Base-by-base conservation (phyloP, 2,888 invertebrate genomes). In the Clivina fossor region DNA sequence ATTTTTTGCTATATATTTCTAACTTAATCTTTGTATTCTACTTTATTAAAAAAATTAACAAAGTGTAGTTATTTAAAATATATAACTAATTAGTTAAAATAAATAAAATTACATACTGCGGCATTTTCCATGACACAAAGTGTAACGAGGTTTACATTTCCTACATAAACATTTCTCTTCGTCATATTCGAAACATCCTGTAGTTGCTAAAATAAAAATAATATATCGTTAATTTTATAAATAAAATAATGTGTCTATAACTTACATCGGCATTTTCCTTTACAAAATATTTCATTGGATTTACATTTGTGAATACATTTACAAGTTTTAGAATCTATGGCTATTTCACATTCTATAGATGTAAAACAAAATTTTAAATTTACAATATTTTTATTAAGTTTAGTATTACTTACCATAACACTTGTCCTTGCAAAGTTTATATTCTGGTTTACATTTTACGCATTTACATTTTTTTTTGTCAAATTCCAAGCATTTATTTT, bases 261-360 rank as follows among this genome's bases (percentile, higher is more conserved):
- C n/a, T n/a, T n/a, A n/a, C n/a, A n/a, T 11, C 20, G 4, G 22
- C 41, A 41, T 22, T 19, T 20, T 24, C 20, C 19, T n/a, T 22
- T 9, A 22, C 41, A 41, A 2, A 20, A 24, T 41, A 13, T 11
- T 22, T 13, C n/a, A 7, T 20, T 20, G 7, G 7, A 2, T 20
- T 20, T 20, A 41, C 41, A 41, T 20, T 41, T 24, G 20, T 24
- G 24, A 19, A n/a, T 1, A 22, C 41, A 41, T 11, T n/a, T 41
- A 1, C 24, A 13, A 22, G 11, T 2, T 13, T 41, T 41, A 13
- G 26, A 49, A 15, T 9, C 16, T 15, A 28, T 5, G 1, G 28
- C 38, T 2, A 15, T 19, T n/a, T 38, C 24, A 38, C 49, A 49
- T 38, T 26, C 49, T 49, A 19, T 28, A 48, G 28, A 22, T 18